A percentile compares a stretch with the other conserved stretches of the same genome.
phyloP scores from a whole-genome alignment of 2,797 vertebrate genomes.

The Tarsius wallacei region DNA sequence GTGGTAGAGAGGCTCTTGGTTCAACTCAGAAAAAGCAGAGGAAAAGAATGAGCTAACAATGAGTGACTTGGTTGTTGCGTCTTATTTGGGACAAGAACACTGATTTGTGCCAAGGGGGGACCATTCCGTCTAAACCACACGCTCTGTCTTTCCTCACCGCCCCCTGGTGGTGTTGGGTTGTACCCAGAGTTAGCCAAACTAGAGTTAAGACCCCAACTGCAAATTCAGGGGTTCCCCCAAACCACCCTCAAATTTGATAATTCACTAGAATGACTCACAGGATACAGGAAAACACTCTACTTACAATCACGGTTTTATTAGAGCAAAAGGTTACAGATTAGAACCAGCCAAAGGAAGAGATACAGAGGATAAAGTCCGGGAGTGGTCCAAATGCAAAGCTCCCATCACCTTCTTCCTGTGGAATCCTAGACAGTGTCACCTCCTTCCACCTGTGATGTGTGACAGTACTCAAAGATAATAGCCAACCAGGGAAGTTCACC shows the following conservation, averaged over 20 bases:
- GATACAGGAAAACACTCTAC: neutral
- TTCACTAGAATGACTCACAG: neutral
- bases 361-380: no score
- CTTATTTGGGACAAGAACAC: neutral
- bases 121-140: neutral
- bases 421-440: neutral
- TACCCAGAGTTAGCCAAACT: neutral
- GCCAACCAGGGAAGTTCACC: neutral
- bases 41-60: neutral
- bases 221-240: neutral
- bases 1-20: neutral
- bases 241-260: neutral
- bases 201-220: neutral
- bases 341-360: neutral
- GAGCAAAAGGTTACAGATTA: neutral
- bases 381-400: neutral
- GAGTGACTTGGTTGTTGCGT: neutral
- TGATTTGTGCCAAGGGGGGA: neutral
- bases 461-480: neutral
- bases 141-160: neutral
- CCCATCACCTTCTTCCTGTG: fast-evolving
- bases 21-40: neutral
- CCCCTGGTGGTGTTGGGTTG: neutral
- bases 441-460: neutral
- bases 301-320: neutral